These are phyloP conservation scores for Drosophila suzukii DNA, from an alignment of 1,140 invertebrate species.

Conservation along the genomic window DNA sequence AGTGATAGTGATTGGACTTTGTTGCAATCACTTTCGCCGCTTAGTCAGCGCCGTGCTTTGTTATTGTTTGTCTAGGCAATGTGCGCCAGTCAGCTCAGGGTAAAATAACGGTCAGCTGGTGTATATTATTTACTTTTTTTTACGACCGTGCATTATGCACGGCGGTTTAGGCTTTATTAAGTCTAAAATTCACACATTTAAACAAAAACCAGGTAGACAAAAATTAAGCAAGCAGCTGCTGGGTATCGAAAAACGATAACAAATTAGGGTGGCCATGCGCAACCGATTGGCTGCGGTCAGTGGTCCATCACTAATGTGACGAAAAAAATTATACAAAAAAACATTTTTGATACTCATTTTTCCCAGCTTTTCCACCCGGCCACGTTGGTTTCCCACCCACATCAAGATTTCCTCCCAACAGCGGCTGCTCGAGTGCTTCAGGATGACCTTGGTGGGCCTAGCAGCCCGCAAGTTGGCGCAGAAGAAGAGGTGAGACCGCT, in stretches of 20 bases:
- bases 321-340: slow-evolving; percentile 46
- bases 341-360: slow-evolving; percentile 49
- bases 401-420: slow-evolving; percentile 73
- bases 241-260: slow-evolving; percentile 6
- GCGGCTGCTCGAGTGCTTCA: slow-evolving; percentile 59
- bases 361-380: slow-evolving; percentile 18
- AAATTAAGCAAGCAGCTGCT: slow-evolving; percentile 24
- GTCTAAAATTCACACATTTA: slow-evolving; percentile 8
- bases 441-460: slow-evolving; percentile 79
- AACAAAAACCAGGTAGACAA: slow-evolving; percentile 34
- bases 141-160: neutral
- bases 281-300: neutral
- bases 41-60: slow-evolving; percentile 35
- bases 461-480: slow-evolving; percentile 78
- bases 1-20: slow-evolving; percentile 41
- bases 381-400: slow-evolving; percentile 13
- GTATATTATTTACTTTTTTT: neutral
- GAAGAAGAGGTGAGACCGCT: slow-evolving; percentile 67
- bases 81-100: neutral
- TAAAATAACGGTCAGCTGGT: neutral
- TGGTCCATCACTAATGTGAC: slow-evolving; percentile 26
- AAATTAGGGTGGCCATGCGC: neutral
- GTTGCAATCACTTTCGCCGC: slow-evolving; percentile 45
- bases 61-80: slow-evolving; percentile 9
- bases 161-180: neutral